Base-by-base conservation (phyloP, 2,797 vertebrate genomes). In the Ptychobarbus kaznakovi region DNA sequence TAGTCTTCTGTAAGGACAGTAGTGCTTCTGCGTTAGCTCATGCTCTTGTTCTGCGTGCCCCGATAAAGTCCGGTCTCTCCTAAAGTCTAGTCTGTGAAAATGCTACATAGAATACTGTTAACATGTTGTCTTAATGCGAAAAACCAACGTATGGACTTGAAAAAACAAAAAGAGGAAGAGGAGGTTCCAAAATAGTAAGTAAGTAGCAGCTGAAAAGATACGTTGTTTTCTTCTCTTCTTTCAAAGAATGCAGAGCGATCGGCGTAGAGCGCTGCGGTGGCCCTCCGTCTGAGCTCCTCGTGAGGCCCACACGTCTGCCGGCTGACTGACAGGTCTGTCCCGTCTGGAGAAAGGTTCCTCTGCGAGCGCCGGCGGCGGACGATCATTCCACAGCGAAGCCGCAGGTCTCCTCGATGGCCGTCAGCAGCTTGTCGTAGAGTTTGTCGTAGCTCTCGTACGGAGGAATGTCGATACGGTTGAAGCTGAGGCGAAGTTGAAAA, bases 401-500 rank as follows among this genome's bases (percentile, higher is more conserved):
- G 78, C 97, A 99, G 1, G 98, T 99, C 93, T 99, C 98, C 94
- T 99, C 98, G 56, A 99, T 98, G 94, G 98, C 98, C 16, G 97
- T 99, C 92, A 97, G 95, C 92, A 97, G 96, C 95, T 91, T 90
- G 93, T 97, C 96, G 81, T 98, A 98, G 12, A 99, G 96, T 94
- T 99, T 99, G 90, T 99, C 98, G 18, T 99, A 99, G 89, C 92
- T 96, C 93, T 99, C 98, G 2, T 99, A 99, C 0, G 97, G 97
- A 79, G 98, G 98, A 96, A 99, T 97, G 97, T 99, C 98, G 76
- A 99, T 97, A 91, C 98, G 95, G 91, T 99, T 99, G 91, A 99
- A 99, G 92, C 98, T 99, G 93, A 28, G 68, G 51, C 35, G 22
- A 78, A 12, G 86, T 22, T 20, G 18, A 81, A 79, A 11, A 87